Evolutionary conservation across 1,140 invertebrate genomes (phyloP).

Genomic region (Drosophila athabasca): DNA sequence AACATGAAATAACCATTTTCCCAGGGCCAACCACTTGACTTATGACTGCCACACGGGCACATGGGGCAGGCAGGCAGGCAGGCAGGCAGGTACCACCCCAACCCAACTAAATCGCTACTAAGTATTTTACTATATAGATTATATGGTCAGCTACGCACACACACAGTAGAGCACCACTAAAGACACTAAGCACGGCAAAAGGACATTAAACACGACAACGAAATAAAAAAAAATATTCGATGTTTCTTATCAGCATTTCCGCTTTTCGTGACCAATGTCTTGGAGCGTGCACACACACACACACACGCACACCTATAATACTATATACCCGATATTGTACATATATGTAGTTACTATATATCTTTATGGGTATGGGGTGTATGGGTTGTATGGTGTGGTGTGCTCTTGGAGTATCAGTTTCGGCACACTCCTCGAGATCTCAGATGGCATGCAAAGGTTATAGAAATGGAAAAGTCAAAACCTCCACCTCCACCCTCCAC

Average conservation of each 20-base stretch:
- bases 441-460: constrained; percentile 73
- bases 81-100: background rate
- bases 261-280: constrained; percentile 83
- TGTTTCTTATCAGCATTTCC: constrained; percentile 83
- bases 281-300: constrained; percentile 30
- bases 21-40: constrained; percentile 50
- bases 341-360: too few species aligned
- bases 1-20: constrained; percentile 47
- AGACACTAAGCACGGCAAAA: constrained; percentile 83
- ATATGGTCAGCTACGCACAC: constrained; percentile 57
- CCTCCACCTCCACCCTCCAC: background rate
- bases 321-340: too few species aligned
- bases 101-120: constrained; percentile 55
- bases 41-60: background rate
- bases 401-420: constrained; percentile 65
- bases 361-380: constrained; percentile 7
- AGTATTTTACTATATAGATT: constrained; percentile 77
- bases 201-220: constrained; percentile 83
- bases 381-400: too few species aligned
- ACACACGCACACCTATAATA: background rate
- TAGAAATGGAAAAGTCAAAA: constrained; percentile 73
- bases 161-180: constrained; percentile 50
- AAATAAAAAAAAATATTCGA: constrained; percentile 78
- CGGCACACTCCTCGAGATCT: constrained; percentile 51
- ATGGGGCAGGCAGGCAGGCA: too few species aligned